Base-by-base conservation (phyloP, 1,140 invertebrate species). In the Luehdorfia chinensis region DNA sequence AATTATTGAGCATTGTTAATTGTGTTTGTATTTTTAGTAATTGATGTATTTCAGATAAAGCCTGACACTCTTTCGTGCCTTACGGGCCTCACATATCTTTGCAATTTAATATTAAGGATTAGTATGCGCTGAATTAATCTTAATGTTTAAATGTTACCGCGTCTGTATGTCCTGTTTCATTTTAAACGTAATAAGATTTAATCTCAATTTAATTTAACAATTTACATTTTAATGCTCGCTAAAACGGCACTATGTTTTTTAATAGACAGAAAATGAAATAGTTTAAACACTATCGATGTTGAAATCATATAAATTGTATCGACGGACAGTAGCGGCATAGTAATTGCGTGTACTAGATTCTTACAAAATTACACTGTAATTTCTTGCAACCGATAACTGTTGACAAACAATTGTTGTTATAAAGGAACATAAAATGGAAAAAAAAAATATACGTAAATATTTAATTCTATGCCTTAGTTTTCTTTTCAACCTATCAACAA, bases 381-480 rank as follows among this genome's bases (percentile, higher is more conserved):
- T 66, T 66, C 65, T 43, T 64, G 60, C 67, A 75, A 70, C 52
- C 47, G 64, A 59, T 73, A 73, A 67, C 63, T 80, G 76, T 83
- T 80, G 60, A 78, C 61, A 64, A 69, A 67, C 37, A 78, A 74
- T 79, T 83, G 69, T 85, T 85, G 69, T 83, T 83, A 78, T 64
- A 72, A 78, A 69, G 25, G 63, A 55, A 64, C 73, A 75, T 80
- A 75, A 77, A 79, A 59, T 62, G 59, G 64, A 63, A 73, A 72
- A 70, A 72, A 70, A 78, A 79, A 73, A 72, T 84, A 84, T 85
- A 85, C 77, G 77, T 85, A 83, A 85, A 79, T 83, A 85, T 85
- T 85, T 85, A 83, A 81, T 81, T 84, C 79, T 39, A 69, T 30
- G 46, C 11, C 27, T 32, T 61, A 48, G 44, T 65, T 73, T 79